Percentiles rank a stretch among this genome's conserved stretches.
Evolutionary conservation across 2,888 invertebrate species (phyloP).

Genomic region (Pristionchus maxplancki): DNA sequence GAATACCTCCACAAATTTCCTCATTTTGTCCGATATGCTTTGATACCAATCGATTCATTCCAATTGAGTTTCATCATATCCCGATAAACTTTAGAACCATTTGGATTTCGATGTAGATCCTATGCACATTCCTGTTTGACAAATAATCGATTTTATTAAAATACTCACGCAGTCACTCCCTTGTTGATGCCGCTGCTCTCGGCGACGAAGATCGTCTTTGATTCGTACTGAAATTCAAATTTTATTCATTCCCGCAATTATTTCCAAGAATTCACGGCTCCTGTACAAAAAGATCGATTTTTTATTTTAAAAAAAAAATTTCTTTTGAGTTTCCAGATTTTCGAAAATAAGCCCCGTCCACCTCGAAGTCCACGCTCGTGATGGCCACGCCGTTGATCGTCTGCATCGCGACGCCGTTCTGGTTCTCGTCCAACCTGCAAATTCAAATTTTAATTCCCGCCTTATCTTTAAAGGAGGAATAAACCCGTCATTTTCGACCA

Average conservation of each 20-base stretch:
- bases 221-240: conserved; percentile 60
- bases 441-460: background rate
- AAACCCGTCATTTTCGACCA: too few species aligned
- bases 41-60: too few species aligned
- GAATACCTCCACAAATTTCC: too few species aligned
- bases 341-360: background rate
- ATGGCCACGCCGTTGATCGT: conserved; percentile 92
- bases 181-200: conserved; percentile 84
- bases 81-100: background rate
- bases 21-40: too few species aligned
- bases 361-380: conserved; percentile 90
- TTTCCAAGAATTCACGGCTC: too few species aligned
- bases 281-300: too few species aligned
- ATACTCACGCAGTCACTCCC: conserved; percentile 85
- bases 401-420: conserved; percentile 92
- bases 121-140: background rate
- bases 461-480: background rate
- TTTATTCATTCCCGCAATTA: too few species aligned
- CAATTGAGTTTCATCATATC: background rate
- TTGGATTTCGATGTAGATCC: background rate
- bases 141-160: background rate
- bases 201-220: conserved; percentile 96
- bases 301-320: too few species aligned
- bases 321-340: background rate
- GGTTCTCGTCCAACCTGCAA: conserved; percentile 29